Evolutionary conservation across 2,888 invertebrate genomes (phyloP).

Genomic region (Buathra laborator): DNA sequence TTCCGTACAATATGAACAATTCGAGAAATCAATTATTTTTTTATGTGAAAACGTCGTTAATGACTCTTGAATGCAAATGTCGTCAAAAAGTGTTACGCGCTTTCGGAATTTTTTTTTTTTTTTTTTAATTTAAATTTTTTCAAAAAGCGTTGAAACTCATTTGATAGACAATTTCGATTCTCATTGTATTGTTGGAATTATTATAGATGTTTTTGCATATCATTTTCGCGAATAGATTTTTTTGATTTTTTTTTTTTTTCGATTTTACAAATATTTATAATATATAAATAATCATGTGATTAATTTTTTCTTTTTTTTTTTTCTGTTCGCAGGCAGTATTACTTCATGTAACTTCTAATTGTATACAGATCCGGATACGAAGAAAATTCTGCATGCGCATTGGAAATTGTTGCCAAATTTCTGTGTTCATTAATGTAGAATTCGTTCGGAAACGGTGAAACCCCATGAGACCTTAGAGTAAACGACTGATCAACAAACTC

Average conservation of each 20-base stretch:
- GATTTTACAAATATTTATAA: no score
- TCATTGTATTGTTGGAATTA: no score
- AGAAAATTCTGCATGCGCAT: background rate
- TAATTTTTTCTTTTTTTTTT: constrained; percentile 76
- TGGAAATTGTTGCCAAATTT: background rate
- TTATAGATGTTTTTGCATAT: no score
- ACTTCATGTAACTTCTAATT: constrained; percentile 77
- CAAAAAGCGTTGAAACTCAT: no score
- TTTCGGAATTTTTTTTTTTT: no score
- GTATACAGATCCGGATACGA: constrained; percentile 47
- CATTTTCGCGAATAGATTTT: constrained; percentile 56
- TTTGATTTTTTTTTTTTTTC: constrained; percentile 66
- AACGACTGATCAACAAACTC: constrained; percentile 53
- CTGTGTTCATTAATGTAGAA: background rate
- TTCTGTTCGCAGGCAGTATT: constrained; percentile 76
- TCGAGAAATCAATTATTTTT: no score
- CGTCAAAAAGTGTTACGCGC: no score
- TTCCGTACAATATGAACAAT: no score
- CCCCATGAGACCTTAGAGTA: constrained; percentile 38
- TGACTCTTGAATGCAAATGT: no score
- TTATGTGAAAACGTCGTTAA: no score
- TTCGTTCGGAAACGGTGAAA: constrained; percentile 13
- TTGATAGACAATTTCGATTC: no score
- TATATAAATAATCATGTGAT: constrained; percentile 5
- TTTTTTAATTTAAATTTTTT: no score